Evolutionary conservation across 2,888 invertebrate species (phyloP).

Genomic region (Diarsia mendica): DNA sequence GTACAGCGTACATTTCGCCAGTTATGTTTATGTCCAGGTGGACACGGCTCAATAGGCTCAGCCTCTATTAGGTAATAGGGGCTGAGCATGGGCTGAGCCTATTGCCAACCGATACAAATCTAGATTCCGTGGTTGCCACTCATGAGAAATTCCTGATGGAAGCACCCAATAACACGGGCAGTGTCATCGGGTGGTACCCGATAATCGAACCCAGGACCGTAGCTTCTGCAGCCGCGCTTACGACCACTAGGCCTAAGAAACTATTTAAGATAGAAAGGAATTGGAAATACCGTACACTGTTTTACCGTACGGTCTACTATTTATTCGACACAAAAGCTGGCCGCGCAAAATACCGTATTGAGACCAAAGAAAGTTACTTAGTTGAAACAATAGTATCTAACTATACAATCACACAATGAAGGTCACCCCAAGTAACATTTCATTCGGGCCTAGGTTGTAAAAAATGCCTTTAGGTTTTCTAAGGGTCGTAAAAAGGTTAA

Average conservation of each 20-base stretch:
- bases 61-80: too few species aligned
- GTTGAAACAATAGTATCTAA: neutral
- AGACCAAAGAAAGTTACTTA: slow-evolving; percentile 14
- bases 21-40: neutral
- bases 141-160: neutral
- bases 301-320: slow-evolving; percentile 10
- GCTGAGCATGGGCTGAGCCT: neutral
- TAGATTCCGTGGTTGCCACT: neutral
- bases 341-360: slow-evolving; percentile 10
- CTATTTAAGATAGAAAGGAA: neutral
- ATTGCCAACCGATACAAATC: neutral
- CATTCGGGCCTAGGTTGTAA: too few species aligned
- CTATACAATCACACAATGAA: neutral
- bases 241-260: neutral
- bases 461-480: too few species aligned
- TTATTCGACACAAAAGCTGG: neutral
- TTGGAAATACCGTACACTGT: slow-evolving; percentile 4
- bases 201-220: neutral
- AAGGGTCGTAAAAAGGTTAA: too few species aligned
- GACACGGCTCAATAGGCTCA: too few species aligned
- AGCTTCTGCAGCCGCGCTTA: neutral
- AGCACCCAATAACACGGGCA: neutral
- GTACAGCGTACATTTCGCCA: neutral
- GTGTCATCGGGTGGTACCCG: too few species aligned
- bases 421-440: too few species aligned